Percentiles rank a stretch among this genome's conserved stretches.
phyloP scores from a whole-genome alignment of 2,888 invertebrate genomes.

The Lamellibrachia satsuma region DNA sequence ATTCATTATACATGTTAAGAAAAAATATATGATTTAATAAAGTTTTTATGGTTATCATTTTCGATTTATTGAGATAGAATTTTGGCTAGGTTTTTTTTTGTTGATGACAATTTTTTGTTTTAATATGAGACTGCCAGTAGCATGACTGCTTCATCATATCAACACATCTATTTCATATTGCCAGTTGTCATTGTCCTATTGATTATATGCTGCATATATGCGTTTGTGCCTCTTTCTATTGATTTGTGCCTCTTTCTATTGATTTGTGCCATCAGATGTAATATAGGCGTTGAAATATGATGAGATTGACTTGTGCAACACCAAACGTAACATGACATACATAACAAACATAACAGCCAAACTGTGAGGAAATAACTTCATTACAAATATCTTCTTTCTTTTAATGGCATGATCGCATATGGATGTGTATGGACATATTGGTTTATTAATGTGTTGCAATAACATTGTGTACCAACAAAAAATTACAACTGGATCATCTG shows the following conservation, averaged over 20 bases:
- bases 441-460: neutral
- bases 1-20: neutral
- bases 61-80: neutral
- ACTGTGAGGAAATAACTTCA: neutral
- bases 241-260: neutral
- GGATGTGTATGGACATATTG: neutral
- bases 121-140: neutral
- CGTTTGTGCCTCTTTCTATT: neutral
- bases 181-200: neutral
- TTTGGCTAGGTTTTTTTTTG: neutral
- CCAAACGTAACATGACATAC: too few species aligned
- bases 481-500: neutral
- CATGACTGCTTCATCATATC: too few species aligned
- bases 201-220: neutral
- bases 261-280: neutral
- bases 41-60: neutral
- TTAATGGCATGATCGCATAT: neutral
- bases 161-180: neutral
- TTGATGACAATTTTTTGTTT: neutral
- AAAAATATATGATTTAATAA: neutral
- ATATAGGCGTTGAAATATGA: neutral
- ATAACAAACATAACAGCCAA: neutral
- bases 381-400: neutral
- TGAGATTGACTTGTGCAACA: neutral
- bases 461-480: neutral